phyloP scores from a whole-genome alignment of 2,888 invertebrate species.

The Doris montereyensis region DNA sequence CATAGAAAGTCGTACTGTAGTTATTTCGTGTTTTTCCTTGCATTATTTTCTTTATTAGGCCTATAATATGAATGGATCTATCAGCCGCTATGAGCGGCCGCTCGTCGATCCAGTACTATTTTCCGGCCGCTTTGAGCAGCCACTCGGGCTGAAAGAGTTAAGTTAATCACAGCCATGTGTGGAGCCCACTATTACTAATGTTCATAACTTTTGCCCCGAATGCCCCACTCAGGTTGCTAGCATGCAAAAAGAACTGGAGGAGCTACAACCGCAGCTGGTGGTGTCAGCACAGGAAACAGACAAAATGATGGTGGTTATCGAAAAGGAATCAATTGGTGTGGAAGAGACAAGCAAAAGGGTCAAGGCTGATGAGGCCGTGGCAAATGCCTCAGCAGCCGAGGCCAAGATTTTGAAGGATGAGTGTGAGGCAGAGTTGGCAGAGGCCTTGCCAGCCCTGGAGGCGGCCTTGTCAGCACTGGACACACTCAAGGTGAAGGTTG shows the following conservation, averaged over 20 bases:
- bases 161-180: no score
- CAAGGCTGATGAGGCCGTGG: constrained; percentile 88
- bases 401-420: constrained; percentile 84
- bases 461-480: constrained; percentile 73
- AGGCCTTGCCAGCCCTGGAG: constrained; percentile 73
- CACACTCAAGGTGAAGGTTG: constrained; percentile 72
- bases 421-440: constrained; percentile 73
- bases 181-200: no score
- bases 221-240: constrained; percentile 77
- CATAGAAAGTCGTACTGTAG: no score
- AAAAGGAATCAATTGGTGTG: constrained; percentile 83
- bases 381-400: constrained; percentile 88
- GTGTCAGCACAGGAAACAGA: constrained; percentile 82
- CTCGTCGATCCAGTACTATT: no score
- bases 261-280: constrained; percentile 83
- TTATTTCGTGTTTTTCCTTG: no score
- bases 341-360: constrained; percentile 84
- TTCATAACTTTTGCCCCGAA: neutral
- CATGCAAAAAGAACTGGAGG: constrained; percentile 84
- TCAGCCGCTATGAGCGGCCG: no score
- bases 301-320: constrained; percentile 83
- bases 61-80: no score
- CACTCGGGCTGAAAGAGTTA: no score
- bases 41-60: no score
- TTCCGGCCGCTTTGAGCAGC: no score